Conservation (phyloP, 2,888 invertebrate genomes). For the Dynastes tityus region DNA sequence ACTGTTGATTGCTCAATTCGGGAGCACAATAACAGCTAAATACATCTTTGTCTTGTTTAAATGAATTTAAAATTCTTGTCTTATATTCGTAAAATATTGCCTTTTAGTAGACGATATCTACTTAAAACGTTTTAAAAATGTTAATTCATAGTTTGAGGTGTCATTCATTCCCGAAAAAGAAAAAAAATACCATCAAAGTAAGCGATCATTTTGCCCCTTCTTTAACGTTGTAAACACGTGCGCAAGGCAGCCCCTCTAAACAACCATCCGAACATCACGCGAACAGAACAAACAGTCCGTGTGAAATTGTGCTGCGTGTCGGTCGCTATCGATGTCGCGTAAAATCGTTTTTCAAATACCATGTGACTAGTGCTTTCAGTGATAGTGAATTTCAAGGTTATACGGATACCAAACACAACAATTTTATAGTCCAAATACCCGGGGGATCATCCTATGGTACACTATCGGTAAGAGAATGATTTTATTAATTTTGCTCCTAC, state of each 20-base stretch:
- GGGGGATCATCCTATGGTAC: not conserved
- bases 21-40: no score
- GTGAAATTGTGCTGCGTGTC: slow-evolving; percentile 18
- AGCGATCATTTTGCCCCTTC: slow-evolving; percentile 15
- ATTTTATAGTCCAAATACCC: no score
- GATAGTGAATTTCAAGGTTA: slow-evolving; percentile 37
- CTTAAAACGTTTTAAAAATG: no score
- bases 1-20: no score
- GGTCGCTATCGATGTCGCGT: slow-evolving; percentile 24
- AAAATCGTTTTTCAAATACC: slow-evolving; percentile 22
- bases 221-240: slow-evolving; percentile 33
- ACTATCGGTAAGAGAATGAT: slow-evolving; percentile 20
- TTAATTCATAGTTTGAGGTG: not conserved
- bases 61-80: no score
- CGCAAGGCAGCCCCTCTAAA: slow-evolving; percentile 37
- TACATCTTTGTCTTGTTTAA: no score
- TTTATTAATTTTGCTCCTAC: not conserved
- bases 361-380: slow-evolving; percentile 38
- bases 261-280: slow-evolving; percentile 15
- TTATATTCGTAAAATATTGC: no score
- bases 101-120: no score
- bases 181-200: not conserved
- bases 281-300: slow-evolving; percentile 39
- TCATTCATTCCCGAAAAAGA: not conserved
- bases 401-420: slow-evolving; percentile 10